Percentiles rank a stretch among this genome's conserved stretches.
These are phyloP conservation scores for Musca vetustissima DNA, from an alignment of 1,140 invertebrate genomes.

Conservation along the genomic window DNA sequence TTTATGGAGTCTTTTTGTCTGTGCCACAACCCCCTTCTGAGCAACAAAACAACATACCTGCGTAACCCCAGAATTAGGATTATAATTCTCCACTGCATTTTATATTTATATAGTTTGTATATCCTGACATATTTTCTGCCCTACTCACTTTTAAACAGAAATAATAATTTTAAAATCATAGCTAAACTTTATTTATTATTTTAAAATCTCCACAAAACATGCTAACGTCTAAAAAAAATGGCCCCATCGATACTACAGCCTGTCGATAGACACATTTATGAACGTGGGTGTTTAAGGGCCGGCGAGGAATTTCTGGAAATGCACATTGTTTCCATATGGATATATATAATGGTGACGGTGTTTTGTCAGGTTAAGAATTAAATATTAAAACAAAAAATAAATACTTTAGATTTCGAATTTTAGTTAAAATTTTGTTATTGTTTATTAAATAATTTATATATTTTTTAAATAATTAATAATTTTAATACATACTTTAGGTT, in stretches of 20 bases:
- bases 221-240: not conserved
- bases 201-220: not conserved
- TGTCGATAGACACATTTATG: slow-evolving; percentile 86
- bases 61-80: too few species aligned
- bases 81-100: too few species aligned
- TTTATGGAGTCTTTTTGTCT: too few species aligned
- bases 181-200: too few species aligned
- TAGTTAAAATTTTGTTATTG: not conserved
- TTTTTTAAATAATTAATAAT: not conserved
- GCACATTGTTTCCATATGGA: slow-evolving; percentile 58
- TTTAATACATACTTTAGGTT: not conserved
- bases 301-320: slow-evolving; percentile 93
- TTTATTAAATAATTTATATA: not conserved
- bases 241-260: slow-evolving; percentile 62
- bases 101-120: too few species aligned
- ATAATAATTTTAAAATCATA: too few species aligned
- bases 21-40: too few species aligned
- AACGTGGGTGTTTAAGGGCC: slow-evolving; percentile 87
- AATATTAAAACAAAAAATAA: too few species aligned
- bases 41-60: too few species aligned
- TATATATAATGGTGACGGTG: slow-evolving; percentile 16
- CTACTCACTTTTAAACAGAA: too few species aligned
- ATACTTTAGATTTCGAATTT: slow-evolving; percentile 55
- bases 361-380: slow-evolving; percentile 6
- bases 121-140: too few species aligned